Evolutionary conservation across 2,888 invertebrate genomes (phyloP), one percentile per base, ranked within the genome.

Genomic region (Lamellibrachia columna): DNA sequence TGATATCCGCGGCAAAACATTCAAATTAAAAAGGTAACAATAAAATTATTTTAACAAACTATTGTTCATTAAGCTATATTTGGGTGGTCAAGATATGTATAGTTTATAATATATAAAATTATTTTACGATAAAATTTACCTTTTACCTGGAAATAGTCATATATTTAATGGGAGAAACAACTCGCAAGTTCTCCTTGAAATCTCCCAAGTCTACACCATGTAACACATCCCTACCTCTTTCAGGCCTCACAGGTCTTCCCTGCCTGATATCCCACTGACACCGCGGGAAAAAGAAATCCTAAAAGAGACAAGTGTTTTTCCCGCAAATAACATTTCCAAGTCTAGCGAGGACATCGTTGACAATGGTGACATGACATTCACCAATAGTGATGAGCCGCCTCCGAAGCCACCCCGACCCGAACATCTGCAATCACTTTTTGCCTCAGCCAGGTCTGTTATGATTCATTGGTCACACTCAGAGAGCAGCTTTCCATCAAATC

Each of bases 191-290:
- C 40, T 40, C 40, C 40, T 40, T 40, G 40, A 40, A 40, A 40
- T 40, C 40, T 22, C 60, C 60, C 11, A 75, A n/a, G 2, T 75
- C 15, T 75, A 91, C 22, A 28, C 28, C 15, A 28, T 3, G 7
- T 91, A 91, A 91, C 52, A 7, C 7, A 15, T 11, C 53, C 22
- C 6, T 28, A 28, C 22, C 28, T 15, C 40, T 91, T 52, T 11
- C 91, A 91, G 91, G 22, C 75, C 75, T 15, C 92, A 92, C 52
- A 11, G 95, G 93, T 95, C 94, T 92, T 96, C 96, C 91, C 94
- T 96, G 11, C 96, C 96, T 90, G 96, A 96, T 93, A 96, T 96
- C 91, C 96, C 96, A 7, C 95, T 96, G 91, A 96, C 96, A 6
- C 96, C 96, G 1, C 93, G 96, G 58, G 96, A 96, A 93, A 95